These are phyloP conservation scores for Vespertilio murinus DNA, from an alignment of 2,797 vertebrate species.

Conservation along the genomic window DNA sequence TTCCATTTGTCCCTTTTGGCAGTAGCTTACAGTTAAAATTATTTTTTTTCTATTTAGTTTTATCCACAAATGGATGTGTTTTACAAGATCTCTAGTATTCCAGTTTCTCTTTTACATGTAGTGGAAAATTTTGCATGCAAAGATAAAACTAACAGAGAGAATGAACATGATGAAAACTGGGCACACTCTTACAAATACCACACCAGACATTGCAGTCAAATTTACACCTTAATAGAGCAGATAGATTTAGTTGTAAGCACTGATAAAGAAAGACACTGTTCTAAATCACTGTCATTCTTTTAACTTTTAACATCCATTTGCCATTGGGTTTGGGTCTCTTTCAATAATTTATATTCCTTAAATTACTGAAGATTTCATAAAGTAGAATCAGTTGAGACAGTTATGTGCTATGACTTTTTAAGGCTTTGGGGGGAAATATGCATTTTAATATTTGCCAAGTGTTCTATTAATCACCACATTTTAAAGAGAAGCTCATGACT, in stretches of 20 bases:
- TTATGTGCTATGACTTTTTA: background rate
- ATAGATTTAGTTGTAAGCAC: background rate
- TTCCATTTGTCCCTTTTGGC: conserved; percentile 32
- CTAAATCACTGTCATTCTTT: background rate
- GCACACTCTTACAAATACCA: background rate
- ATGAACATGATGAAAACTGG: background rate
- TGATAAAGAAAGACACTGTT: background rate
- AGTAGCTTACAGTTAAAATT: conserved; percentile 33
- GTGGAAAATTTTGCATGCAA: background rate
- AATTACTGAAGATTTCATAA: conserved; percentile 34
- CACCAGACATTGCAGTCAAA: background rate
- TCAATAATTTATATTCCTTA: background rate
- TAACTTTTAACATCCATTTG: background rate
- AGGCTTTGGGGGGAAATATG: background rate
- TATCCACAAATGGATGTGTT: background rate
- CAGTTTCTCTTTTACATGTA: background rate
- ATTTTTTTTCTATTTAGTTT: background rate
- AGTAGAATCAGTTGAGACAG: background rate
- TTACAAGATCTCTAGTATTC: background rate
- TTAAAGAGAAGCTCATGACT: background rate
- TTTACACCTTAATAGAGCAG: background rate
- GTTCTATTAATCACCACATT: background rate
- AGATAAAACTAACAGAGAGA: background rate
- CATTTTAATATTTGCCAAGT: background rate
- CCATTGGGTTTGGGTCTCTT: background rate